A percentile compares a stretch with the other conserved stretches of the same genome.
Evolutionary conservation across 2,888 invertebrate species (phyloP).

Genomic region (Phortica magna): DNA sequence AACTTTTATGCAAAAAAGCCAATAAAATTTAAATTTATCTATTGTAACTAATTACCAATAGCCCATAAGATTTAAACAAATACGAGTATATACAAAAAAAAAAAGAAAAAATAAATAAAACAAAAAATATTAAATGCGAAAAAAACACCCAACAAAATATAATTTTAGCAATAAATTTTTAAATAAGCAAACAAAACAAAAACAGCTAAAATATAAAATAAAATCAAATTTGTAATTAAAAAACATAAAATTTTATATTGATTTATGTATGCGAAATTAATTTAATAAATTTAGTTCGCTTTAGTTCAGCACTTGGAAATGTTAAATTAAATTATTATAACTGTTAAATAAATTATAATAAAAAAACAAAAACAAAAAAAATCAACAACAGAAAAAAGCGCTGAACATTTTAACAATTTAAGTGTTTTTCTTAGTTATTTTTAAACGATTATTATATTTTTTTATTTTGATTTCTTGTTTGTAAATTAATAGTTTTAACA

Average conservation of each 20-base stretch:
- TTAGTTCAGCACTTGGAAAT: conserved; percentile 16
- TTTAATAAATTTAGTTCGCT: conserved; percentile 14
- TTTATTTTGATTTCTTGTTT: not conserved
- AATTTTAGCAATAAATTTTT: conserved; percentile 40
- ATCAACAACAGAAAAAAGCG: conserved; percentile 34
- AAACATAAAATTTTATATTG: conserved; percentile 43
- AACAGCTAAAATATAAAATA: conserved; percentile 31
- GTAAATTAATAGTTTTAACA: conserved; percentile 16
- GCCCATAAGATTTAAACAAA: conserved; percentile 65
- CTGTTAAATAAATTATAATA: conserved; percentile 41
- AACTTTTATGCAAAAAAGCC: conserved; percentile 35
- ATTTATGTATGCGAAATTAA: conserved; percentile 35
- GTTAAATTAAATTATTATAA: conserved; percentile 32
- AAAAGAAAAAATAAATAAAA: conserved; percentile 42
- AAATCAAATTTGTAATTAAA: conserved; percentile 40
- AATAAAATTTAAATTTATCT: not conserved
- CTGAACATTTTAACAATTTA: not conserved
- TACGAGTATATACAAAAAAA: conserved; percentile 48
- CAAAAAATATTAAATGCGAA: conserved; percentile 35
- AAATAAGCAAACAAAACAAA: conserved; percentile 42
- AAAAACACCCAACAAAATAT: conserved; percentile 14
- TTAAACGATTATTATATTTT: not conserved
- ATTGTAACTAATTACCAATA: conserved; percentile 63
- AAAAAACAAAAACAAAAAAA: conserved; percentile 45
- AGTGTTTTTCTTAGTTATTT: no score